phyloP scores from a whole-genome alignment of 1,140 invertebrate species.

The Conus betulinus region DNA sequence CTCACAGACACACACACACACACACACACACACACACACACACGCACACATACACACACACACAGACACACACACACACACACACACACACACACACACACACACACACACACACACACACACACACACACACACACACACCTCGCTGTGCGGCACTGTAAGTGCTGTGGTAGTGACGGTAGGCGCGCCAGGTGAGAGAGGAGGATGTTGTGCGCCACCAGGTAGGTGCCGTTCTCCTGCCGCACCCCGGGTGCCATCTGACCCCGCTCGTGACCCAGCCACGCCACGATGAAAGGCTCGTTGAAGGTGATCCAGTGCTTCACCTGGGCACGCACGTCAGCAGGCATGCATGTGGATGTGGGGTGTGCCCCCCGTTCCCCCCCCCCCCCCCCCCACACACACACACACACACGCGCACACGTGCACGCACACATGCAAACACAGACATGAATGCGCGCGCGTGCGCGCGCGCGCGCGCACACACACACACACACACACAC shows the following conservation, averaged over 20 bases:
- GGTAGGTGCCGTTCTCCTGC: constrained; percentile 41
- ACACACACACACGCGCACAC: too few species aligned
- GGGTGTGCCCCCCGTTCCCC: not conserved
- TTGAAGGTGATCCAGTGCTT: constrained; percentile 75
- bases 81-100: too few species aligned
- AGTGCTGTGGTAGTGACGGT: constrained; percentile 52
- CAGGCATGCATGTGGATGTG: too few species aligned
- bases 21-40: too few species aligned
- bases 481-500: not conserved
- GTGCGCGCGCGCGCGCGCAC: not conserved
- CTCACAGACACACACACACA: too few species aligned
- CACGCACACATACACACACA: too few species aligned
- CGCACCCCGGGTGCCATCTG: constrained; percentile 50
- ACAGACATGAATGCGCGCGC: too few species aligned
- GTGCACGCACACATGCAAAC: too few species aligned
- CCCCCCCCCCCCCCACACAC: not conserved
- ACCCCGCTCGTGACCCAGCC: constrained; percentile 61
- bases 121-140: constrained; percentile 24
- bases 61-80: too few species aligned
- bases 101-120: too few species aligned
- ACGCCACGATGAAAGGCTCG: constrained; percentile 64
- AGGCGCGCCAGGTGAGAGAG: constrained; percentile 64
- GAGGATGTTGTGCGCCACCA: constrained; percentile 59
- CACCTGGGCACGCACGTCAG: too few species aligned
- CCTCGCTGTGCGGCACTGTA: constrained; percentile 53